These are phyloP conservation scores for Sycobia sp. DNA, from an alignment of 1,140 invertebrate genomes.

Conservation along the genomic window DNA sequence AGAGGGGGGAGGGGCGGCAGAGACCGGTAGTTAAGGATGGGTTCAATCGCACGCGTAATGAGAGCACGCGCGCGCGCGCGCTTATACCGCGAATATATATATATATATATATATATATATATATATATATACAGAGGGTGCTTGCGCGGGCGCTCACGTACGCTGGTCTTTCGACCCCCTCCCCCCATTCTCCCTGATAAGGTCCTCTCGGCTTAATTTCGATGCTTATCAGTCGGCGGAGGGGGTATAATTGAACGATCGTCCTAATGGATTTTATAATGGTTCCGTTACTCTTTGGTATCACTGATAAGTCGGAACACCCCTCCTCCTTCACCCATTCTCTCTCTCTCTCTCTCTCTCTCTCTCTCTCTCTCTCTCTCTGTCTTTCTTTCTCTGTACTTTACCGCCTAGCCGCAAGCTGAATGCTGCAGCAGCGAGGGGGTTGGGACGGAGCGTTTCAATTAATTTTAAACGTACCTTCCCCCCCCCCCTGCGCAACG, in stretches of 20 bases:
- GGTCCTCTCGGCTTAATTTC: slow-evolving; percentile 10
- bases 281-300: slow-evolving; percentile 1
- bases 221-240: slow-evolving; percentile 23
- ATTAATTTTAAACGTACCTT: too few species aligned
- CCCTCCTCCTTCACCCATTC: background rate
- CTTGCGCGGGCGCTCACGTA: background rate
- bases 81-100: too few species aligned
- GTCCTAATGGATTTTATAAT: slow-evolving; percentile 33
- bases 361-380: background rate
- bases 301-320: background rate
- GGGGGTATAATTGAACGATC: slow-evolving; percentile 27
- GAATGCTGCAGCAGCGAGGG: too few species aligned
- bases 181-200: too few species aligned
- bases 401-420: background rate
- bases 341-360: background rate
- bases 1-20: background rate
- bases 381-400: too few species aligned
- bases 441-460: too few species aligned
- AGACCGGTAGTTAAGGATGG: background rate
- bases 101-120: too few species aligned
- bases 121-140: too few species aligned
- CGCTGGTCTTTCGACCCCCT: too few species aligned
- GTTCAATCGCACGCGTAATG: slow-evolving; percentile 27
- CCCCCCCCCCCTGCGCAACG: too few species aligned
- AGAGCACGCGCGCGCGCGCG: background rate